Evolutionary conservation across 1,140 invertebrate species (phyloP), one percentile per base, ranked within the genome.

Genomic region (Agraylea sexmaculata): DNA sequence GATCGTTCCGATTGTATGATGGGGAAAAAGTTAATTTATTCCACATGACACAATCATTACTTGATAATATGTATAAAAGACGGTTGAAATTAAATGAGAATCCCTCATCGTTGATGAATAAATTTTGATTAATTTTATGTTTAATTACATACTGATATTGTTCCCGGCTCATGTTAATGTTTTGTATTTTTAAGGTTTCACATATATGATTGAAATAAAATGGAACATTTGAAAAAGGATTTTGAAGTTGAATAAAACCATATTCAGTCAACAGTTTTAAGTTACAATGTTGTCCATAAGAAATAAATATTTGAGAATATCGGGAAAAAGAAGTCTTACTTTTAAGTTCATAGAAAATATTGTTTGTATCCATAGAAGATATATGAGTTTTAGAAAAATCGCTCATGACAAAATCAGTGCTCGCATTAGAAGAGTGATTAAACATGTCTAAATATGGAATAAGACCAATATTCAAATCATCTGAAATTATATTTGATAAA

Each of bases 391-490:
- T 19, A 33, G 33, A n/a, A 36, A 19, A 34, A 4, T 34, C 3
- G 4, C 10, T 16, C 2, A 48, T 21, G 18, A 18, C 28, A 16
- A 38, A 34, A 2, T 33, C 23, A 28, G 42, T 48, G 20, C 42
- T 22, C 15, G 29, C 46, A 20, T 29, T 16, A 15, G 16, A 25
- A 13, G 46, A 48, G 20, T 48, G 46, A 37, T 48, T 48, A 33
- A 48, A 44, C 46, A 48, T 42, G 34, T 48, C 46, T 32, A 48
- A 42, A 38, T 22, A 48, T 7, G 46, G 46, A 17, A 48, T 42
- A 11, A 48, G 33, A 5, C 37, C 46, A 29, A 44, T 37, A 32
- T 32, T 38, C 4, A 42, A 42, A 7, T 21, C 15, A 33, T 48
- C 46, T 21, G 23, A 34, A 16, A 44, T 10, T 17, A 32, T 12